phyloP scores from a whole-genome alignment of 2,888 invertebrate species.

The Apamea monoglypha region DNA sequence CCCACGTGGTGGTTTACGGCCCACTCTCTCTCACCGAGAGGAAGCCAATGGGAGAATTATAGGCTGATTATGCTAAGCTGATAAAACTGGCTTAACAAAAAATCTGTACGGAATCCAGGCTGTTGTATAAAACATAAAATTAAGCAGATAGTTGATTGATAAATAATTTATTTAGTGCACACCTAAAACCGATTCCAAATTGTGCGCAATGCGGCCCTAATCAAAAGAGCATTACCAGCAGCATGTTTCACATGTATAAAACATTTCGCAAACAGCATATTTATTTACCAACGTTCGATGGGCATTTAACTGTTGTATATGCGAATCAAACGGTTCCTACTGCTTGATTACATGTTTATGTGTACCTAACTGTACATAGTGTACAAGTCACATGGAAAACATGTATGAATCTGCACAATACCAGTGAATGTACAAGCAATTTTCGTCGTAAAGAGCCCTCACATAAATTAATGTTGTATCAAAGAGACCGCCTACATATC shows the following conservation, averaged over 20 bases:
- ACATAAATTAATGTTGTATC: conserved; percentile 70
- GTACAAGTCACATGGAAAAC: conserved; percentile 1
- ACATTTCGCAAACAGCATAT: conserved; percentile 42
- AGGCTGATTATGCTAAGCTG: neutral
- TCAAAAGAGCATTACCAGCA: conserved; percentile 53
- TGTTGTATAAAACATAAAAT: conserved; percentile 25
- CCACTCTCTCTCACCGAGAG: too few relatives aligned
- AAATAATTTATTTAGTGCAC: conserved; percentile 52
- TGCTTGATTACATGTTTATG: conserved; percentile 34
- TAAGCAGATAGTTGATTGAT: conserved; percentile 28
- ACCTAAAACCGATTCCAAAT: conserved; percentile 41
- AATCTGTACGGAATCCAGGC: neutral
- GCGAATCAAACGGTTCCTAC: conserved; percentile 43
- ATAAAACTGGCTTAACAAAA: conserved; percentile 1
- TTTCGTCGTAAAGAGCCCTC: conserved; percentile 39
- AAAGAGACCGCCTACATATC: conserved; percentile 63
- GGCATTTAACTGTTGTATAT: conserved; percentile 43
- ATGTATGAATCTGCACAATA: conserved; percentile 29
- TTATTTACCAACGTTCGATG: conserved; percentile 52
- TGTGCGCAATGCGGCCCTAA: conserved; percentile 58
- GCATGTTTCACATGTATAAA: conserved; percentile 44
- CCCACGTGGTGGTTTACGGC: too few relatives aligned
- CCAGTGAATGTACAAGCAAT: conserved; percentile 47
- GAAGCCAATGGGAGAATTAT: too few relatives aligned
- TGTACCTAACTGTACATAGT: neutral